Conservation (phyloP, 2,888 invertebrate species). For the Nemotelus nigrinus region DNA sequence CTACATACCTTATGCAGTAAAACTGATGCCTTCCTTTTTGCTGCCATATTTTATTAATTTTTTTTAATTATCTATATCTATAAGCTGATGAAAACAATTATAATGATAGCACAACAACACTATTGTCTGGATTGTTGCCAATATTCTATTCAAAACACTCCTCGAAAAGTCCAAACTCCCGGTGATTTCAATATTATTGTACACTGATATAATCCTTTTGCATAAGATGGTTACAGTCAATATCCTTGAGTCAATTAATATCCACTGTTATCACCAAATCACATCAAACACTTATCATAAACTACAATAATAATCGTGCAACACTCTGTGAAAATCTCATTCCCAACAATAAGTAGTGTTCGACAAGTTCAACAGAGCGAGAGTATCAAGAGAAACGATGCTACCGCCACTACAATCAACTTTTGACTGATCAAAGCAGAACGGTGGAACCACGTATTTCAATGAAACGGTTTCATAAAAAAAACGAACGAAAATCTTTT, state of each 20-base stretch:
- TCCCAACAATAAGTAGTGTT: too few species aligned
- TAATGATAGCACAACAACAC: not conserved
- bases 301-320: too few species aligned
- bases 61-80: slow-evolving; percentile 54
- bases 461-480: slow-evolving; percentile 40
- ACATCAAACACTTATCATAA: too few species aligned
- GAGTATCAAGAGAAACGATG: slow-evolving; percentile 48
- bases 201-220: too few species aligned
- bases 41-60: slow-evolving; percentile 64
- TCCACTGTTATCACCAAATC: too few species aligned
- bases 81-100: not conserved
- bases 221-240: too few species aligned
- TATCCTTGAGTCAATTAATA: too few species aligned
- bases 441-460: slow-evolving; percentile 63
- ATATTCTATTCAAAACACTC: too few species aligned
- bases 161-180: too few species aligned
- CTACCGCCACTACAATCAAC: slow-evolving; percentile 62
- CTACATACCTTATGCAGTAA: slow-evolving; percentile 64
- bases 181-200: too few species aligned
- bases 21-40: slow-evolving; percentile 65
- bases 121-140: too few species aligned
- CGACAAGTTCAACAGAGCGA: not conserved
- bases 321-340: too few species aligned
- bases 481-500: slow-evolving; percentile 13
- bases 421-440: slow-evolving; percentile 67